Percentiles rank a stretch among this genome's conserved stretches.
These are phyloP conservation scores for Leptinotarsa peninsularis DNA, from an alignment of 2,888 invertebrate species.

Conservation along the genomic window DNA sequence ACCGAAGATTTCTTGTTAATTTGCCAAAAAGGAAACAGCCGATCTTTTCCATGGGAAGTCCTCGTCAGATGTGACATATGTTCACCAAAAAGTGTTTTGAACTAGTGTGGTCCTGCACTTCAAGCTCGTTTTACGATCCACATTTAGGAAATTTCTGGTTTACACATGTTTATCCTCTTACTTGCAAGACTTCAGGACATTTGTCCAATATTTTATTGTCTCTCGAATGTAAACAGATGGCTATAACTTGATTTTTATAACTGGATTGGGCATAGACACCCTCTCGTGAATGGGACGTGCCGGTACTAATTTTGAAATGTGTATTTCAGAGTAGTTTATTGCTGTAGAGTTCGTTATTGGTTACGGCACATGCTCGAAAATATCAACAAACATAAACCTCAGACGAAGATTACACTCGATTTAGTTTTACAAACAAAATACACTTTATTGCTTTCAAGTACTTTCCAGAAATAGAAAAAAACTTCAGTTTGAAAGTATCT, in stretches of 20 bases:
- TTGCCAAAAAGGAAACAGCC: slow-evolving; percentile 40
- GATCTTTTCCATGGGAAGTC: slow-evolving; percentile 39
- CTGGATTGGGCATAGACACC: slow-evolving; percentile 31
- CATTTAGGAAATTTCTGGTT: slow-evolving; percentile 44
- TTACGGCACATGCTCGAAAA: slow-evolving; percentile 37
- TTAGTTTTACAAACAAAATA: slow-evolving; percentile 33
- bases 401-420: slow-evolving; percentile 32
- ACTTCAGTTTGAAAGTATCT: background rate
- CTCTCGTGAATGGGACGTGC: slow-evolving; percentile 26
- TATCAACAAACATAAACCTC: slow-evolving; percentile 33
- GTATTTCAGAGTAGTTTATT: slow-evolving; percentile 41
- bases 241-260: slow-evolving; percentile 42
- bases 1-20: slow-evolving; percentile 37
- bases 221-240: slow-evolving; percentile 42
- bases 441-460: slow-evolving; percentile 36
- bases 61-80: slow-evolving; percentile 42
- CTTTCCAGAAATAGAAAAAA: slow-evolving; percentile 12
- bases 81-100: slow-evolving; percentile 38
- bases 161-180: slow-evolving; percentile 40
- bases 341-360: slow-evolving; percentile 27
- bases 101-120: slow-evolving; percentile 39
- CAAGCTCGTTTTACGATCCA: slow-evolving; percentile 39
- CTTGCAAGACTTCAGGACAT: slow-evolving; percentile 34
- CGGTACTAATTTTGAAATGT: slow-evolving; percentile 37
- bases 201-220: slow-evolving; percentile 43